Percentiles rank a stretch among this genome's conserved stretches.
phyloP scores from a whole-genome alignment of 2,797 vertebrate genomes.

The Hippoglossus hippoglossus region DNA sequence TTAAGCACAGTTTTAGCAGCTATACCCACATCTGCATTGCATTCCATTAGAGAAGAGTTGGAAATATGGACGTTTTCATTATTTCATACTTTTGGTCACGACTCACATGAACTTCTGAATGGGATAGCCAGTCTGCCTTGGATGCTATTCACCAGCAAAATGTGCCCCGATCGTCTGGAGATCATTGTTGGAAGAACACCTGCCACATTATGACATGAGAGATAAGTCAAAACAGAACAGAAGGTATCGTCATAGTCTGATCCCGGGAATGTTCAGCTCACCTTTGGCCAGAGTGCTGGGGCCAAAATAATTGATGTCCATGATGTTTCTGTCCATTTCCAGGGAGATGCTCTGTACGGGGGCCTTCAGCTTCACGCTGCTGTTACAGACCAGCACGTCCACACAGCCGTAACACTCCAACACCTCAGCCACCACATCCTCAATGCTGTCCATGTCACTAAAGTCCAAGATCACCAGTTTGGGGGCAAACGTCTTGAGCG shows the following conservation, averaged over 20 bases:
- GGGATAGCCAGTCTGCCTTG: slow-evolving; percentile 94
- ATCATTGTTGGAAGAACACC: slow-evolving; percentile 95
- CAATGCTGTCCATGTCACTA: slow-evolving; percentile 89
- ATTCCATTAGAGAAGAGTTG: too few species aligned
- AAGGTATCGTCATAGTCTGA: neutral
- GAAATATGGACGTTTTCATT: neutral
- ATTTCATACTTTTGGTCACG: neutral
- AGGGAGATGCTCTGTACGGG: slow-evolving; percentile 91
- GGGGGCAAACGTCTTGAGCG: slow-evolving; percentile 89
- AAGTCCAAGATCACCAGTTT: slow-evolving; percentile 95
- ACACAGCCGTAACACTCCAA: slow-evolving; percentile 93
- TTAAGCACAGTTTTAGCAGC: too few species aligned
- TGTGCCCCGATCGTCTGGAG: slow-evolving; percentile 91
- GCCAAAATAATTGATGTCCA: slow-evolving; percentile 97
- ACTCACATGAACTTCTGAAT: slow-evolving; percentile 96
- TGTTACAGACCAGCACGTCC: slow-evolving; percentile 93
- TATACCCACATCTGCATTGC: too few species aligned
- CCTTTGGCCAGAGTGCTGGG: slow-evolving; percentile 95
- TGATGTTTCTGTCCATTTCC: slow-evolving; percentile 94
- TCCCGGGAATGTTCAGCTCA: slow-evolving; percentile 44
- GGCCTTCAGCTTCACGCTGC: slow-evolving; percentile 93
- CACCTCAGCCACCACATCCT: slow-evolving; percentile 89
- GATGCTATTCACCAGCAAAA: slow-evolving; percentile 93
- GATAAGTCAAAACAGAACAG: neutral
- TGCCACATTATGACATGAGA: slow-evolving; percentile 63